Evolutionary conservation across 2,888 invertebrate species (phyloP).

Genomic region (Ophioninae sp.): DNA sequence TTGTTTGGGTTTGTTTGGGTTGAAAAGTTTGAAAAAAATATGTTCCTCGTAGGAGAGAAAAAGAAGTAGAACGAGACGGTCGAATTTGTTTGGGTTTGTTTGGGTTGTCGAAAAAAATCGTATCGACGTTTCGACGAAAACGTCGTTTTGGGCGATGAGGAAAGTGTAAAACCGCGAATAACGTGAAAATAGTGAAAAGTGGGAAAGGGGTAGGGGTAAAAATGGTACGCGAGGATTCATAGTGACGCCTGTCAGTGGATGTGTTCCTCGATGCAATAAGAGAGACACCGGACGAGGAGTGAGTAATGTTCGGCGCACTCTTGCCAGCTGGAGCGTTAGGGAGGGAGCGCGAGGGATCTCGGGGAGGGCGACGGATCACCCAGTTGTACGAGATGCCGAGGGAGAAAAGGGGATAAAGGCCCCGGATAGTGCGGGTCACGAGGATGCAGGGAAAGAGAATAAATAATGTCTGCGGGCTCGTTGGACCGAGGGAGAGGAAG

Average conservation of each 20-base stretch:
- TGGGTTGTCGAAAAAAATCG: too few relatives aligned
- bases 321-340: constrained; percentile 56
- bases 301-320: constrained; percentile 76
- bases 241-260: constrained; percentile 7
- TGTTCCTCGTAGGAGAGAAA: not conserved
- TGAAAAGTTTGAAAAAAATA: not conserved
- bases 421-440: constrained; percentile 50
- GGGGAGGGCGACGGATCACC: constrained; percentile 14
- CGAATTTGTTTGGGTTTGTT: too few relatives aligned
- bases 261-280: constrained; percentile 13
- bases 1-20: too few relatives aligned
- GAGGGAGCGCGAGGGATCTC: not conserved
- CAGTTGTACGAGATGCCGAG: constrained; percentile 33
- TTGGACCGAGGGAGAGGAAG: constrained; percentile 10
- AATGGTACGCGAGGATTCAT: not conserved
- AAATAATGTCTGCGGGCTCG: constrained; percentile 28
- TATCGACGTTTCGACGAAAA: too few relatives aligned
- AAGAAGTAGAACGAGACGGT: not conserved
- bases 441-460: constrained; percentile 51
- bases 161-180: not conserved
- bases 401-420: constrained; percentile 30
- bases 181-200: not conserved
- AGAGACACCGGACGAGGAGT: constrained; percentile 69
- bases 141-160: too few relatives aligned
- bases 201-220: not conserved